Base-by-base conservation (phyloP, 2,113 vertebrate species). In the Cyprinodon tularosa region DNA sequence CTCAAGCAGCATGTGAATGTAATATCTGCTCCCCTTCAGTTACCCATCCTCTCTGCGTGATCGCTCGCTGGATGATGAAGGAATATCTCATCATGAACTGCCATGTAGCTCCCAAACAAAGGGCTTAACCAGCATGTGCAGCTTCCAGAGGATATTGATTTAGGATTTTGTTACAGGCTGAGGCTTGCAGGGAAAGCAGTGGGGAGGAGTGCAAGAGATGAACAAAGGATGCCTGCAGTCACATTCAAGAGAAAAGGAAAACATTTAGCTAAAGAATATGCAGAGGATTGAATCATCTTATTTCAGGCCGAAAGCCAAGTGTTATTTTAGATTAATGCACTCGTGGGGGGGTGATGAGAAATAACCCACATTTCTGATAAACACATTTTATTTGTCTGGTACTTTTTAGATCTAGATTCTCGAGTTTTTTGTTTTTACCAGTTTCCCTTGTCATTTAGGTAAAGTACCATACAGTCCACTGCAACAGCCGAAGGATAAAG, bases 141-240 rank as follows among this genome's bases (percentile, higher is more conserved):
- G 61, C 66, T 68, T 42, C 37, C 40, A 68, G 39, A 77, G 78
- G 72, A 48, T 85, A 88, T 85, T 79, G 84, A 88, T 87, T 83
- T 66, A 68, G 74, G 75, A 72, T 82, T 80, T 74, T 14, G 84
- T 84, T 84, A 40, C 72, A 39, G 45, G 40, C 72, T 15, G 59
- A 72, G 67, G 64, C 59, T 20, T 64, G 68, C 74, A 50, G 65
- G 67, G 38, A 70, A 60, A 39, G 22, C 45, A 57, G 29, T 14
- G 61, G 22, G 59, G 37, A 37, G 45, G 40, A 70, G 75, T 13
- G 5, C 78, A 53, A 62, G 59, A 4, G 76, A 78, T 67, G 73
- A 84, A 66, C 61, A 59, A 11, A 74, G 66, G 64, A 82, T 3
- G 53, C 7, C 45, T 13, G 1, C 1, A 12, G 68, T 82, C 83